Conservation (phyloP, 2,888 invertebrate species). For the Pyralis farinalis region DNA sequence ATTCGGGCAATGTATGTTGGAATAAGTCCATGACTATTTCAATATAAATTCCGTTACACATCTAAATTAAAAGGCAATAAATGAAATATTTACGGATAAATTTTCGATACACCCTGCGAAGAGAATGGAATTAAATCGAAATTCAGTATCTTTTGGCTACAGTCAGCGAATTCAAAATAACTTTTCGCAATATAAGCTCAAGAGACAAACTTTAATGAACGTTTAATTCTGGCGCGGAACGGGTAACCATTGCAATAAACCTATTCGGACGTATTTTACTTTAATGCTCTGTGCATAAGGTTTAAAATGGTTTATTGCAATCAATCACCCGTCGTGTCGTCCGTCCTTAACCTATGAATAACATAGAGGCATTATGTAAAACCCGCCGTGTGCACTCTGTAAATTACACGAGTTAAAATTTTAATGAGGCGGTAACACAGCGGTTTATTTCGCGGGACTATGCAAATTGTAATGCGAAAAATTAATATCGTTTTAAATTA, state of each 20-base stretch:
- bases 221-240: conserved; percentile 8
- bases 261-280: background rate
- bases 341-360: conserved; percentile 5
- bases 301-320: background rate
- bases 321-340: background rate
- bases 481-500: background rate
- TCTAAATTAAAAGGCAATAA: too few species aligned
- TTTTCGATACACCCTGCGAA: background rate
- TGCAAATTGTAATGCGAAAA: background rate
- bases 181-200: conserved; percentile 1
- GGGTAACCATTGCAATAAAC: conserved; percentile 8
- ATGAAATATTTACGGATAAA: too few species aligned
- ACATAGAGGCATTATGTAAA: conserved; percentile 1
- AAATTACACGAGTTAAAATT: conserved; percentile 22
- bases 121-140: background rate
- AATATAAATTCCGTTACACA: too few species aligned
- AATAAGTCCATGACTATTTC: too few species aligned
- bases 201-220: conserved; percentile 15
- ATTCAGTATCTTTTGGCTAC: background rate
- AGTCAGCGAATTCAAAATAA: background rate
- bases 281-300: background rate
- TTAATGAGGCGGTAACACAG: conserved; percentile 18
- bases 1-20: too few species aligned
- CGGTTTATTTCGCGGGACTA: conserved; percentile 7
- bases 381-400: conserved; percentile 16